Conservation (phyloP, 2,797 vertebrate species). For the Muscicapa comitata region DNA sequence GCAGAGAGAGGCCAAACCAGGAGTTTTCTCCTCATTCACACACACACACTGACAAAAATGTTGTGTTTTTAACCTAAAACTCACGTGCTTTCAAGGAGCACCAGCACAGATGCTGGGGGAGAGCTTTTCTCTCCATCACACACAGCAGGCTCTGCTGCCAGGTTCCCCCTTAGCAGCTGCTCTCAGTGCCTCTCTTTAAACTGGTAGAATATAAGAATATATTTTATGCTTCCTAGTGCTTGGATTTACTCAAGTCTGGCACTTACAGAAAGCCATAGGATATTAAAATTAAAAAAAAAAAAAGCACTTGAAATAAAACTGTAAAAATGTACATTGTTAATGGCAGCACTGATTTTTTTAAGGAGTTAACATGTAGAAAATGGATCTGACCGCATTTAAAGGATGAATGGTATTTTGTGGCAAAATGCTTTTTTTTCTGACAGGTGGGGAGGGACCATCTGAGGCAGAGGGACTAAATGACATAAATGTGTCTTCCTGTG, state of each 20-base stretch:
- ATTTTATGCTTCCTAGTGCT: neutral
- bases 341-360: neutral
- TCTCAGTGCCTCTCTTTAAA: neutral
- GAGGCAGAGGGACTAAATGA: slow-evolving; percentile 7
- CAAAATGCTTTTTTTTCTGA: neutral
- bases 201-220: neutral
- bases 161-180: neutral
- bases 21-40: neutral
- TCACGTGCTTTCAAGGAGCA: rapidly evolving
- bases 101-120: rapidly evolving
- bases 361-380: neutral
- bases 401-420: neutral
- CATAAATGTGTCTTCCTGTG: slow-evolving; percentile 39
- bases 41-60: neutral
- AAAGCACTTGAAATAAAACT: neutral
- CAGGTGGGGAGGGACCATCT: neutral
- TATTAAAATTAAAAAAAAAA: neutral
- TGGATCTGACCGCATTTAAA: rapidly evolving
- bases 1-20: neutral
- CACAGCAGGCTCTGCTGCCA: neutral
- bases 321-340: neutral
- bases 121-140: neutral
- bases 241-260: neutral
- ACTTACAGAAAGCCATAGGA: neutral
- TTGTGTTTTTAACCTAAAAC: neutral